Base-by-base conservation (phyloP, 2,797 vertebrate genomes). In the Hyperoplus lanceolatus region DNA sequence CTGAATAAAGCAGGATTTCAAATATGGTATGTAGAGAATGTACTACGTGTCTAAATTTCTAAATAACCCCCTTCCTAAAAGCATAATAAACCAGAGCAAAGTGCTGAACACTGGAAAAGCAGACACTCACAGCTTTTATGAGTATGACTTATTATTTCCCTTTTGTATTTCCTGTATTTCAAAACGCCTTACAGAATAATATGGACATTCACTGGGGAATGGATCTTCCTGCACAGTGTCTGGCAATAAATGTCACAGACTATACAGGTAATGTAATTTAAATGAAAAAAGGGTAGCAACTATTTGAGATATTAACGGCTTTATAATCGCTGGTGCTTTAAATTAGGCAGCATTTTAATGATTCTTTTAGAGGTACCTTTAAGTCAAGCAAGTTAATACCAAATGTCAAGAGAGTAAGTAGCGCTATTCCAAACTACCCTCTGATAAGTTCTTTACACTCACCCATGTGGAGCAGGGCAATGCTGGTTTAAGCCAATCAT, bases 241-340 rank as follows among this genome's bases (percentile, higher is more conserved):
- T 86, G 70, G 46, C 29, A 88, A 76, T 74, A 85, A 85, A 87
- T 86, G 69, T 46, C 80, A 80, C 6, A 49, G n/a, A 58, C 43
- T 59, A 14, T 41, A 43, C 15, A 54, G 57, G 36, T 45, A 36
- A 66, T 60, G 61, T 70, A 74, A 57, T 66, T 53, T 45, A 75
- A 70, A 54, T 57, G 54, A 71, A 59, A 75, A 64, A 57, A 71
- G 64, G 14, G 64, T 18, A 81, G 15, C 5, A 70, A 60, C 70
- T 74, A 10, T 68, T 77, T 68, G 16, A 68, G 29, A 38, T 16
- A 64, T 68, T 63, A 49, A 29, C 43, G 21, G 68, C 72, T 77
- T 82, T 70, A 69, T 70, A 76, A 57, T 74, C 4, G 1, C 4
- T 45, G 66, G 16, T 36, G 15, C n/a, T 51, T 49, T 65, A 45